Percentiles rank a stretch among this genome's conserved stretches.
Conservation (phyloP, 2,888 invertebrate species). For the Tipula vernalis region DNA sequence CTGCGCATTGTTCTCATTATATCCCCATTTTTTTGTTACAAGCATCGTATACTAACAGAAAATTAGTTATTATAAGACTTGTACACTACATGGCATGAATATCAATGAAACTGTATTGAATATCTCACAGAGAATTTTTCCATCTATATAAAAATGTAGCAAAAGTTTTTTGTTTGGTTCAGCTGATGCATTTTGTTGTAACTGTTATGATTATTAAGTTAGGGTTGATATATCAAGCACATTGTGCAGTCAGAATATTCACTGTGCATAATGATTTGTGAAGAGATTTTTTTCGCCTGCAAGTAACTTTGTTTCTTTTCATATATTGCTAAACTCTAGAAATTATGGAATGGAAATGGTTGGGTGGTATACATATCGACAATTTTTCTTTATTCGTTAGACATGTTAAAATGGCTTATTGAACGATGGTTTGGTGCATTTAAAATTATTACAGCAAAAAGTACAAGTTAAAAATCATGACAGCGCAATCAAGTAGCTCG, state of each 20-base stretch:
- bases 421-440: no score
- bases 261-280: not conserved
- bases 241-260: not conserved
- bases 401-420: no score
- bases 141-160: not conserved
- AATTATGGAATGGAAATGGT: slow-evolving; percentile 13
- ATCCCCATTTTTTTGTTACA: not conserved
- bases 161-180: not conserved
- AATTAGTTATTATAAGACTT: not conserved
- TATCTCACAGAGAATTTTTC: not conserved
- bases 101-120: not conserved
- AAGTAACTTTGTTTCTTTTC: no score
- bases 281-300: slow-evolving; percentile 15
- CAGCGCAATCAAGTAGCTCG: no score
- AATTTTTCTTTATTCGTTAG: no score
- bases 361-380: not conserved
- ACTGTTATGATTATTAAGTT: not conserved
- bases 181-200: not conserved
- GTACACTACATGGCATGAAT: not conserved
- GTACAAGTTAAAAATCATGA: no score
- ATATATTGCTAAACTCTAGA: no score
- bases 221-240: not conserved
- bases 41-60: not conserved
- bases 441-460: no score
- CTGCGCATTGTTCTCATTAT: not conserved